phyloP scores from a whole-genome alignment of 2,797 vertebrate genomes.

The Esox masquinongy region DNA sequence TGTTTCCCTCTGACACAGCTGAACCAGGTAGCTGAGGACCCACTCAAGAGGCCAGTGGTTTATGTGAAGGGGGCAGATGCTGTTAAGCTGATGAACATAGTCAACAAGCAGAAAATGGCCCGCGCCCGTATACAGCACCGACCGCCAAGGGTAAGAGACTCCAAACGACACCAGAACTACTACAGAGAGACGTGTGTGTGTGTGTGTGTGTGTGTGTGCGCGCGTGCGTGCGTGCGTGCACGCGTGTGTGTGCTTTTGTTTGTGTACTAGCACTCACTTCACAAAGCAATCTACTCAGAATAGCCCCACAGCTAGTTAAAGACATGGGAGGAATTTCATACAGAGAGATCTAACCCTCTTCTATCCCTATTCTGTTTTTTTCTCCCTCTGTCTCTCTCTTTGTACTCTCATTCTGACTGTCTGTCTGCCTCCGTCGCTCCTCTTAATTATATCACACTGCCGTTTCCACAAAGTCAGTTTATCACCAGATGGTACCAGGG shows the following conservation, averaged over 20 bases:
- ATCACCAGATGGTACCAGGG: not conserved
- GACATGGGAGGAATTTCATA: constrained; percentile 56
- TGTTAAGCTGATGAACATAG: constrained; percentile 97
- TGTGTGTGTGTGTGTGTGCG: constrained; percentile 5
- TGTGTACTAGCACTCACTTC: not conserved
- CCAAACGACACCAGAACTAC: constrained; percentile 3
- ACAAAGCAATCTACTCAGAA: not conserved
- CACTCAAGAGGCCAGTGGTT: constrained; percentile 96
- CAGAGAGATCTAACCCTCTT: constrained; percentile 57
- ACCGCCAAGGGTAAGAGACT: constrained; percentile 87
- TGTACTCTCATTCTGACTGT: not conserved
- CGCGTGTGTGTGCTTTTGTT: not conserved
- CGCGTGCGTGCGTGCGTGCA: too few species aligned
- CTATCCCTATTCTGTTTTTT: constrained; percentile 43
- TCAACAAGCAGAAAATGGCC: constrained; percentile 99
- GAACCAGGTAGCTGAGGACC: constrained; percentile 92
- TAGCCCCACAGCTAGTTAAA: constrained; percentile 16
- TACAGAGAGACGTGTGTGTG: not conserved
- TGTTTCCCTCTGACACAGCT: constrained; percentile 70
- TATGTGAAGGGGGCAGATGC: constrained; percentile 97
- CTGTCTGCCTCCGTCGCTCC: not conserved
- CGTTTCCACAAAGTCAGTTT: not conserved
- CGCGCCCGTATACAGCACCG: constrained; percentile 95
- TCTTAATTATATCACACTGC: not conserved
- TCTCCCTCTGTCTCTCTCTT: too few species aligned